Evolutionary conservation across 37 sponge, comb jelly and placozoan genomes (phyloP).

Genomic region (Chondrosia reniformis): DNA sequence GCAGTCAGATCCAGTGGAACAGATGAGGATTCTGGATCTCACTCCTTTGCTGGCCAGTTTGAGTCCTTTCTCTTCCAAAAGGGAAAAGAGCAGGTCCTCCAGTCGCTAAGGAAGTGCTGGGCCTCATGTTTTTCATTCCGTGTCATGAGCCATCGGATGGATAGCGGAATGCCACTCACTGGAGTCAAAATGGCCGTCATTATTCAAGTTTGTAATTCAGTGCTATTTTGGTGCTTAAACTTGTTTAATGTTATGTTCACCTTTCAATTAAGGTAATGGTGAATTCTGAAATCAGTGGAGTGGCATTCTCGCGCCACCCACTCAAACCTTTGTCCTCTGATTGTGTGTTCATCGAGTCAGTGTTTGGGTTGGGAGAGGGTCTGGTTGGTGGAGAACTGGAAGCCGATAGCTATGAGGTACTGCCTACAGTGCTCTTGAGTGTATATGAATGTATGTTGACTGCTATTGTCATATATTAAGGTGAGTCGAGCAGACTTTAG

Average conservation of each 20-base stretch:
- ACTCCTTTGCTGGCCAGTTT: conserved; percentile 94
- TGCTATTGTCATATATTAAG: background rate
- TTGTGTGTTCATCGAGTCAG: conserved; percentile 70
- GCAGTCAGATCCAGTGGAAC: conserved; percentile 89
- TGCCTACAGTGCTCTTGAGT: background rate
- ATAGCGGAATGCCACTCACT: conserved; percentile 40
- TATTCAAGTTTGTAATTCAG: conserved; percentile 54
- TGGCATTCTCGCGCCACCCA: conserved; percentile 85
- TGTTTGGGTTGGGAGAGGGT: conserved; percentile 85
- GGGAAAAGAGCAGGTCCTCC: conserved; percentile 39
- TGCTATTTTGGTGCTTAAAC: background rate
- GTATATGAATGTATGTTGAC: background rate
- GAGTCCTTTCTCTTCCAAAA: conserved; percentile 79
- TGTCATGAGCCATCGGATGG: conserved; percentile 79
- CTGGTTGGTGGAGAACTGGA: conserved; percentile 82
- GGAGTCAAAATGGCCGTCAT: conserved; percentile 80
- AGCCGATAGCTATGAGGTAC: conserved; percentile 81
- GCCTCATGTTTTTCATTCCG: conserved; percentile 74
- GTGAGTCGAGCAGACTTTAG: conserved; percentile 21
- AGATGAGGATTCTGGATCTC: conserved; percentile 82
- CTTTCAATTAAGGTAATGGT: conserved; percentile 74
- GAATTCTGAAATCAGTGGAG: conserved; percentile 73
- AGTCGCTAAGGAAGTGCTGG: conserved; percentile 70
- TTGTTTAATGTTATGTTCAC: background rate
- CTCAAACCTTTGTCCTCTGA: conserved; percentile 65